A percentile compares a stretch with the other conserved stretches of the same genome.
These are phyloP conservation scores for Gymnogyps californianus DNA, from an alignment of 2,113 vertebrate species.

Conservation along the genomic window DNA sequence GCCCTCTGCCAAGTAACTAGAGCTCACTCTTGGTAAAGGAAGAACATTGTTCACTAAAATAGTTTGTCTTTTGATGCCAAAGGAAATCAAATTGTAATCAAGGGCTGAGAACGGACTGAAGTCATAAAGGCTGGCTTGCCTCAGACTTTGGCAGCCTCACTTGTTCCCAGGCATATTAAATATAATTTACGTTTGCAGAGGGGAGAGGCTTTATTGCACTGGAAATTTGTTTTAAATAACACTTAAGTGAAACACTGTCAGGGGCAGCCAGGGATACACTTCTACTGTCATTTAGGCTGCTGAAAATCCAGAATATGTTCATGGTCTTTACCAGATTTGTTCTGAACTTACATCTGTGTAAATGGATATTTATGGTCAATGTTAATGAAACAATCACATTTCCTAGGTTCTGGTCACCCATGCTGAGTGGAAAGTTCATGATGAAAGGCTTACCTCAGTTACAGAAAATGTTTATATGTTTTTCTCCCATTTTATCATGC, in stretches of 20 bases:
- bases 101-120: constrained; percentile 84
- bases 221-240: constrained; percentile 74
- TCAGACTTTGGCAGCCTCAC: constrained; percentile 73
- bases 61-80: constrained; percentile 83
- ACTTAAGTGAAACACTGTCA: constrained; percentile 37
- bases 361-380: not conserved
- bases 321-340: not conserved
- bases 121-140: constrained; percentile 82
- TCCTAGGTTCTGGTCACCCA: not conserved
- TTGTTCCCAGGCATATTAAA: constrained; percentile 82
- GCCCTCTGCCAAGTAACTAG: constrained; percentile 68
- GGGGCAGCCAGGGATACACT: not conserved
- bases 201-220: constrained; percentile 68
- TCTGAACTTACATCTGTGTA: not conserved
- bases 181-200: constrained; percentile 74
- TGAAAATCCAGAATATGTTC: not conserved
- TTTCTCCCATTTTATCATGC: not conserved
- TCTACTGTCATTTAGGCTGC: constrained; percentile 13
- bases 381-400: not conserved
- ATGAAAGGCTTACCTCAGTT: not conserved
- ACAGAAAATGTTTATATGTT: not conserved
- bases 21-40: constrained; percentile 79
- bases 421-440: not conserved
- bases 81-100: constrained; percentile 89
- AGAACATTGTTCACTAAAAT: constrained; percentile 94